Percentiles rank a stretch among this genome's conserved stretches.
Conservation (phyloP, 1,140 invertebrate species). For the Drosophila mayri region DNA sequence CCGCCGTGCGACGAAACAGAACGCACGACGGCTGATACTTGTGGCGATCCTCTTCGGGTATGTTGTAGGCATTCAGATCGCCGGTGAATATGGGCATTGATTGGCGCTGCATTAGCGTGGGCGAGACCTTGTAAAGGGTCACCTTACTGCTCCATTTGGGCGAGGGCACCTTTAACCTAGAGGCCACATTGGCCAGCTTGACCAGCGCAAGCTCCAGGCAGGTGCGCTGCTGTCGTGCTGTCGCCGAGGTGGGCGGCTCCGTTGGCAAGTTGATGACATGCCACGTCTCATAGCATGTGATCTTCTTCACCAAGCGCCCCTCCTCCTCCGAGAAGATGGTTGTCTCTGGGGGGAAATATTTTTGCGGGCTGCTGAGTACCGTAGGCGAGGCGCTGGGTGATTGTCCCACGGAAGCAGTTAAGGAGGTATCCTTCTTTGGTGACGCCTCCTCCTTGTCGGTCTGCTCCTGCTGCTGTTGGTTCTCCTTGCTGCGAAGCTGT, state of each 20-base stretch:
- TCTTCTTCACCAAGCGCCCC: slow-evolving; percentile 82
- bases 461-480: slow-evolving; percentile 23
- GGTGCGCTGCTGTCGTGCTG: slow-evolving; percentile 61
- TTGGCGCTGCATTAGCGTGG: slow-evolving; percentile 54
- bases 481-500: slow-evolving; percentile 24
- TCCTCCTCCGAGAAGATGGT: slow-evolving; percentile 74
- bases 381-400: slow-evolving; percentile 19
- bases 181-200: slow-evolving; percentile 72
- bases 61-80: slow-evolving; percentile 75
- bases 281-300: slow-evolving; percentile 84
- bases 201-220: slow-evolving; percentile 75
- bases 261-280: slow-evolving; percentile 74
- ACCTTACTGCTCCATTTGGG: slow-evolving; percentile 78
- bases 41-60: slow-evolving; percentile 74
- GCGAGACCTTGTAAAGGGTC: slow-evolving; percentile 76
- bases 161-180: slow-evolving; percentile 63
- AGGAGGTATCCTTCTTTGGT: neutral
- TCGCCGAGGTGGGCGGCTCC: slow-evolving; percentile 9
- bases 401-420: neutral
- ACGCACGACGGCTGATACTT: slow-evolving; percentile 83
- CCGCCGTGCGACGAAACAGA: slow-evolving; percentile 69
- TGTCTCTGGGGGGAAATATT: slow-evolving; percentile 75
- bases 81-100: slow-evolving; percentile 73
- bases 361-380: slow-evolving; percentile 7
- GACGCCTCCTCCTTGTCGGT: slow-evolving; percentile 15